Base-by-base conservation (phyloP, 2,888 invertebrate species). In the Asteroscopus sphinx region DNA sequence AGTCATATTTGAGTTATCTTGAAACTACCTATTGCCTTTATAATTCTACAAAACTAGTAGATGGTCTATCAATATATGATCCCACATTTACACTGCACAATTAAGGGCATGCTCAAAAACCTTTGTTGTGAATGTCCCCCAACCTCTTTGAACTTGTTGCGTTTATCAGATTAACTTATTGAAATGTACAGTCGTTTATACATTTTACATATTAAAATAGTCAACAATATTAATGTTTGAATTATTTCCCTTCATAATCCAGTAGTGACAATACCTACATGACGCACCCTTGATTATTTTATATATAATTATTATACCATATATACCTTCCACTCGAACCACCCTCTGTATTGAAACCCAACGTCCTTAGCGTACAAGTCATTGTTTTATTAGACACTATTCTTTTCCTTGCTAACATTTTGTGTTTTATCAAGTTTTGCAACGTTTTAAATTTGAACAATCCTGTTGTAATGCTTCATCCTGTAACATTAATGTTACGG, bases 191-290 rank as follows among this genome's bases (percentile, higher is more conserved):
- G 90, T 86, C 78, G 86, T 90, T 90, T 90, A 89, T 89, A 90
- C 85, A 88, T 88, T 90, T 89, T 91, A 89, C 88, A 87, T 87
- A 91, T 91, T 91, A 91, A 91, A 90, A 89, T 87, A 89, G 89
- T 91, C 89, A 85, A 90, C 82, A 89, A 85, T 78, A 80, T 80
- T 60, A 66, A 81, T 80, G 80, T 81, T 82, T 82, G 77, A 82
- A 80, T 88, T 88, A 84, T 85, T 88, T 85, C 68, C 82, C 72
- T 63, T 47, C 68, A 65, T 73, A 67, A 76, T 80, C 81, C 84
- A 76, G 68, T 77, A 68, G 60, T 61, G 54, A 63, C 60, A 61
- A 58, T 59, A 71, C 49, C 59, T 59, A 71, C 49, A 63, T 71
- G 58, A 70, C 73, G 76, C 58, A 41, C 56, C 61, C 53, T 56